Evolutionary conservation across 1,140 invertebrate genomes (phyloP), one percentile per base, ranked within the genome.

Genomic region (Drosophila quadrilineata): DNA sequence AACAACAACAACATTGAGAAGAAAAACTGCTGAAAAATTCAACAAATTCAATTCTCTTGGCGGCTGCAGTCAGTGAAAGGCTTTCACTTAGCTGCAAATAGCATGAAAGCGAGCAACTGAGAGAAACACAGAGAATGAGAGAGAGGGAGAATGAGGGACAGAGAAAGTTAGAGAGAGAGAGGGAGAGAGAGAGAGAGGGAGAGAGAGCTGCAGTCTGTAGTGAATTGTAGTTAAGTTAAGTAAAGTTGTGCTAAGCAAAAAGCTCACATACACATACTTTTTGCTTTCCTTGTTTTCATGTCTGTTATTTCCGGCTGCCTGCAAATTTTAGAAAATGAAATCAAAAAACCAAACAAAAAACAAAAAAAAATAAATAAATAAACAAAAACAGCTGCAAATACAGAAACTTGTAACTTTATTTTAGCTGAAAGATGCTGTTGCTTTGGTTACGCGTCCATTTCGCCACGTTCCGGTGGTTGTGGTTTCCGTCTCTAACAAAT

Each of bases 11-110:
- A 40, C 22, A 53, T 9, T 6, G 41, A 35, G 17, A 43, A 35
- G 21, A 46, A 50, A 58, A 58, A 24, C 43, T n/a, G n/a, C n/a
- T n/a, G n/a, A n/a, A 49, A 40, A 29, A 26, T 26, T 57, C 28
- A 48, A 35, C 31, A 59, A 76, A 72, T 80, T 82, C 58, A 76
- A 75, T 76, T 75, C 36, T 14, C 40, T 74, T 79, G 65, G 79
- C 75, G 65, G 43, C 36, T 41, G 38, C 22, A 10, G 8, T 14
- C 12, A 31, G 45, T 67, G 46, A 80, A 80, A 75, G 54, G 33
- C 65, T 71, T 76, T 68, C 49, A 48, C 31, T 49, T 58, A 17
- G 21, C 40, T 29, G 21, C 24, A 26, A 21, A 12, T 6, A 12
- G 24, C 19, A 14, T 5, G 22, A 9, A 31, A 43, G 5, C 14